phyloP scores from a whole-genome alignment of 2,888 invertebrate species.

The Alcis repandata region DNA sequence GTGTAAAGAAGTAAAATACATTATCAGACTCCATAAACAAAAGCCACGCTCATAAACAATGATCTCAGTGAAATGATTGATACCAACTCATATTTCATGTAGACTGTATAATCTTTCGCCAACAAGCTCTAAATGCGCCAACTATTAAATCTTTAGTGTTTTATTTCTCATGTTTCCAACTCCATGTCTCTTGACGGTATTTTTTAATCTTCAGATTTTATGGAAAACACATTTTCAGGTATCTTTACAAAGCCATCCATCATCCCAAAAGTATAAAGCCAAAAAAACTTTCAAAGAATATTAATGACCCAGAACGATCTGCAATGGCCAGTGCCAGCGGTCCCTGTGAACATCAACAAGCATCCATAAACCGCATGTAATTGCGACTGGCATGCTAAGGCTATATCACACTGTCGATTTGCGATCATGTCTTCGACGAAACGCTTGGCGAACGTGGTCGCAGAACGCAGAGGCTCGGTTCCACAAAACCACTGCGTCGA shows the following conservation, averaged over 20 bases:
- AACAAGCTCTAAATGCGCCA: too few relatives aligned
- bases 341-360: conserved; percentile 10
- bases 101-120: too few relatives aligned
- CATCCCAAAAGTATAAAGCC: neutral
- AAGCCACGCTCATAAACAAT: too few relatives aligned
- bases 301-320: neutral
- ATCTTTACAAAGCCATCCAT: neutral
- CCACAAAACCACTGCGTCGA: neutral
- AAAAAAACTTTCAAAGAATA: neutral
- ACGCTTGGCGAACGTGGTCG: neutral
- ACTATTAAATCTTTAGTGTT: too few relatives aligned
- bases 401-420: neutral
- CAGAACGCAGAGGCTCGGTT: neutral
- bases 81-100: too few relatives aligned
- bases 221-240: too few relatives aligned
- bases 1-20: too few relatives aligned
- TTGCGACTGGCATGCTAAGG: neutral
- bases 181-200: too few relatives aligned
- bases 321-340: conserved; percentile 2
- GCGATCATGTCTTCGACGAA: neutral
- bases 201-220: too few relatives aligned
- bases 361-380: conserved; percentile 6
- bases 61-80: too few relatives aligned
- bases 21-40: too few relatives aligned
- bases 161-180: too few relatives aligned